phyloP scores from a whole-genome alignment of 1,140 invertebrate species.

The Lordiphosa stackelbergi region DNA sequence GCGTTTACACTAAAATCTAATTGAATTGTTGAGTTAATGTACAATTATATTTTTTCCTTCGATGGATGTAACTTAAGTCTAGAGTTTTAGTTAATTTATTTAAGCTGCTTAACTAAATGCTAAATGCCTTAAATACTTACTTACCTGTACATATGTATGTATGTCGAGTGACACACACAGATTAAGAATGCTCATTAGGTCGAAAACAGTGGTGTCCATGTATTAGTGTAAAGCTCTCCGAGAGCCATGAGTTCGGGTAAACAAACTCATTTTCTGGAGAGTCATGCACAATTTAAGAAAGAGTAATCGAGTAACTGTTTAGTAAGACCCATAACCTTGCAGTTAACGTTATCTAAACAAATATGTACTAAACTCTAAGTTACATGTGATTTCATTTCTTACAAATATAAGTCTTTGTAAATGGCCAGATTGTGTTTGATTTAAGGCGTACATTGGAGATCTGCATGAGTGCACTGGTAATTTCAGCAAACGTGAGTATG shows the following conservation, averaged over 20 bases:
- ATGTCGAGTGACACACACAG: constrained; percentile 32
- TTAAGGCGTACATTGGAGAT: background rate
- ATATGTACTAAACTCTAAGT: constrained; percentile 55
- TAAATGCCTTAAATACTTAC: constrained; percentile 11
- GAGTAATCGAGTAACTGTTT: too few species aligned
- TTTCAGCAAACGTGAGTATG: too few species aligned
- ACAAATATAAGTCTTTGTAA: constrained; percentile 63
- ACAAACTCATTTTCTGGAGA: too few species aligned
- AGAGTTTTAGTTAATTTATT: constrained; percentile 47
- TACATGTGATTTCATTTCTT: constrained; percentile 60
- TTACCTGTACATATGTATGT: constrained; percentile 15
- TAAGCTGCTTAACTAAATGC: constrained; percentile 32
- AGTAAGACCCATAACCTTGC: background rate
- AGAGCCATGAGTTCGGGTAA: too few species aligned
- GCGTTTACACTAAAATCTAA: constrained; percentile 37
- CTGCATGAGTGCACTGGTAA: too few species aligned
- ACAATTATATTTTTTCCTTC: constrained; percentile 15
- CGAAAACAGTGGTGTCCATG: constrained; percentile 39
- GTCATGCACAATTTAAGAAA: too few species aligned
- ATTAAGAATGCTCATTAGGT: constrained; percentile 62
- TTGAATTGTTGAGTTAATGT: constrained; percentile 19
- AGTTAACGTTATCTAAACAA: constrained; percentile 42
- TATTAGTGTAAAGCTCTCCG: constrained; percentile 12
- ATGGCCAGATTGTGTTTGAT: constrained; percentile 28
- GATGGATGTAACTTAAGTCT: constrained; percentile 31